These are phyloP conservation scores for Pantherophis guttatus DNA, from an alignment of 2,113 vertebrate genomes.

Conservation along the genomic window DNA sequence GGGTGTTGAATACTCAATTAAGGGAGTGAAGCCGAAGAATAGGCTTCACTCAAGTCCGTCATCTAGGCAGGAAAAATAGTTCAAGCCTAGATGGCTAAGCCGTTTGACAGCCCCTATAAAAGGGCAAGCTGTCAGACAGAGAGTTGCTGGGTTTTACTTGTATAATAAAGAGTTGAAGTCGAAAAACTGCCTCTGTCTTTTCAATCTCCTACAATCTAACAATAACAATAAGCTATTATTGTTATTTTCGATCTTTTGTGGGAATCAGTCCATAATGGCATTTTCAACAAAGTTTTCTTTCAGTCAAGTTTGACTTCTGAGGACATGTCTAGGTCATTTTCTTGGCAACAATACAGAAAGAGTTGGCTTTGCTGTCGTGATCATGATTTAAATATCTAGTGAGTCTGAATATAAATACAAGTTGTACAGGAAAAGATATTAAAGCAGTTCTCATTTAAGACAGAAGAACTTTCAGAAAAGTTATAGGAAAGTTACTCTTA, in stretches of 20 bases:
- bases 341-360: not conserved
- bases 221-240: not conserved
- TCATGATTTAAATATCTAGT: not conserved
- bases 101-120: too few species aligned
- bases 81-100: too few species aligned
- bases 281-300: not conserved
- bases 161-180: too few species aligned
- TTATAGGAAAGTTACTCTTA: not conserved
- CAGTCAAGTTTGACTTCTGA: not conserved
- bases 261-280: not conserved
- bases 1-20: too few species aligned
- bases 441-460: not conserved
- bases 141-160: too few species aligned
- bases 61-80: too few species aligned
- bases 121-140: too few species aligned
- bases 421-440: not conserved
- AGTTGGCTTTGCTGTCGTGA: not conserved
- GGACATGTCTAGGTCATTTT: not conserved
- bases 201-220: too few species aligned
- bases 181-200: too few species aligned
- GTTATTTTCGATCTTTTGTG: not conserved
- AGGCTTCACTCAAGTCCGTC: too few species aligned
- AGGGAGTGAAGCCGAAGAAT: too few species aligned
- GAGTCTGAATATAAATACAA: not conserved
- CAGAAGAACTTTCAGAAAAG: not conserved